Base-by-base conservation (phyloP, 2,888 invertebrate genomes). In the Eilema griseolum region DNA sequence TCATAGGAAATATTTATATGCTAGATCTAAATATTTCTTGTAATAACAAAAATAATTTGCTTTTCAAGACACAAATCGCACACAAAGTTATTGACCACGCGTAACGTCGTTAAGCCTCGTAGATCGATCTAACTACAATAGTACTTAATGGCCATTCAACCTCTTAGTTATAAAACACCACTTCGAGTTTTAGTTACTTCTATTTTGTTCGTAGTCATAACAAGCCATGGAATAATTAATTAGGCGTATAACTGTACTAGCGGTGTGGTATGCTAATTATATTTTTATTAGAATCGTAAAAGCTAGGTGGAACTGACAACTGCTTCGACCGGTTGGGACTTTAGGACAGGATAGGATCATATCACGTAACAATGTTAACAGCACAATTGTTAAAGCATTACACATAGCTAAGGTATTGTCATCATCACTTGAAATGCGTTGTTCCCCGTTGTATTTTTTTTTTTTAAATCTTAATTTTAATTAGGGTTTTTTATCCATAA, bases 221-320 rank as follows among this genome's bases (percentile, higher is more conserved):
- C 66, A 67, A 71, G 69, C 71, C 67, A 71, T 59, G 28, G 59
- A 67, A 61, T 31, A 62, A 28, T 68, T 73, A 69, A 72, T 71
- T 65, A 69, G 52, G 28, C 70, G 23, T 46, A 65, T 80, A 77
- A 68, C 68, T 41, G 68, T 63, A 63, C 41, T 8, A 33, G 56
- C 33, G 11, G 31, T 67, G 56, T 56, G 61, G 61, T 69, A 67
- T 67, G 77, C 56, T 73, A 76, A 78, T 81, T 75, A 76, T 72
- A 77, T 76, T 81, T 75, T 78, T 67, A 71, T 63, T 75, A 70
- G 65, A 78, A 77, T 67, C 71, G 69, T 71, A 63, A 73, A 79
- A 74, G 73, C 77, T 78, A 76, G 69, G 74, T 80, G 63, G 66
- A 66, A 69, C 72, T 75, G 67, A 70, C 73, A 80, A 83, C 28